phyloP scores from a whole-genome alignment of 2,113 vertebrate genomes.

The Oryzias melastigma region DNA sequence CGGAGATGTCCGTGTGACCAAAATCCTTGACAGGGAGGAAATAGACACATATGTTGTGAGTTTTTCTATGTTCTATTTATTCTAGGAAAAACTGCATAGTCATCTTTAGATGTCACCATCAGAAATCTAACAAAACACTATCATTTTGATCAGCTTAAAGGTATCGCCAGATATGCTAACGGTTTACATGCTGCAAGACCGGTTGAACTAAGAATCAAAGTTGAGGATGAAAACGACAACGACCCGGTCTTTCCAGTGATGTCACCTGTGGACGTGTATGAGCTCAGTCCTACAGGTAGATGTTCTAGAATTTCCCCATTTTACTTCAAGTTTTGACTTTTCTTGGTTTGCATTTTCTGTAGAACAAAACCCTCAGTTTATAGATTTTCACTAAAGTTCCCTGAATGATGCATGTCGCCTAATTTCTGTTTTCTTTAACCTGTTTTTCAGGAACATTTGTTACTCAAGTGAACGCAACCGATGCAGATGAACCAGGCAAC shows the following conservation, averaged over 20 bases:
- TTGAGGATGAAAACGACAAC: constrained; percentile 75
- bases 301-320: not conserved
- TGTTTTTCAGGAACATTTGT: constrained; percentile 78
- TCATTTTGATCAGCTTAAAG: constrained; percentile 54
- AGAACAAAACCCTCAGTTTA: too few species aligned
- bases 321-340: too few species aligned
- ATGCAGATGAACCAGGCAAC: constrained; percentile 84
- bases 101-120: not conserved
- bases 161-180: constrained; percentile 32
- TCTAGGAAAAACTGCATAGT: not conserved
- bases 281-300: constrained; percentile 52
- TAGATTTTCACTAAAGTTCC: too few species aligned
- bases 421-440: not conserved
- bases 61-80: not conserved
- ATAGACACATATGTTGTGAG: constrained; percentile 71
- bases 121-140: not conserved
- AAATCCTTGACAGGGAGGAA: constrained; percentile 82
- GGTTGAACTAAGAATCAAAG: constrained; percentile 62
- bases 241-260: constrained; percentile 45
- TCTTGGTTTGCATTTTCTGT: too few species aligned
- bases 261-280: constrained; percentile 12
- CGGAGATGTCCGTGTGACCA: constrained; percentile 83
- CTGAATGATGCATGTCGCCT: not conserved
- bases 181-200: constrained; percentile 34
- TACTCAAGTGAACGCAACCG: constrained; percentile 82